Base-by-base conservation (phyloP, 37 sponge, comb jelly and placozoan species). In the Ephydatia muelleri region DNA sequence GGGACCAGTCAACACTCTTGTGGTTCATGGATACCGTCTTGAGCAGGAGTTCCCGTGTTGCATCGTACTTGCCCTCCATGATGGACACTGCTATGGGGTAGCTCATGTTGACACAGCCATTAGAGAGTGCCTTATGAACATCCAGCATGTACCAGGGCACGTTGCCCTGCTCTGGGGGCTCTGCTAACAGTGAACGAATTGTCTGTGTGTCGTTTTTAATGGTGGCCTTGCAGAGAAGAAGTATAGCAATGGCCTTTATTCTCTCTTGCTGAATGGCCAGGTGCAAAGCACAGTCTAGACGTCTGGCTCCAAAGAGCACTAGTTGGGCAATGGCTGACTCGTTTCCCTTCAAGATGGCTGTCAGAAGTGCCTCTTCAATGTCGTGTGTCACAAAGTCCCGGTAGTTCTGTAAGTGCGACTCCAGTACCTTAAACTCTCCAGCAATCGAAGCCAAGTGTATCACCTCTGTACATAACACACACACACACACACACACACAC, bases 191-290 rank as follows among this genome's bases (percentile, higher is more conserved):
- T 14, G 92, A 87, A 33, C 87, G 84, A 12, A 91, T 91, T 14
- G 84, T 65, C 38, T 74, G 84, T 6, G 72, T 76, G 27, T 87
- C 88, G 30, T 81, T 84, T 0, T 68, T 78, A 57, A 88, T 82
- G 68, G 85, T 87, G 28, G 91, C 88, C 78, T 94, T 90, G 80
- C 94, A 94, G 65, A 94, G 88, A 9, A 94, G 88, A 0, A 94
- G 75, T 26, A 88, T 81, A 6, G 91, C 94, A 73, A 94, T 94
- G 31, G 88, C 78, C 65, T 85, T 84, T 26, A 90, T 47, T 14
- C 72, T 69, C 35, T 94, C 94, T 40, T 75, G 91, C 76, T 94
- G 94, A 3, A 90, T 86, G 68, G 94, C 91, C 23, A 94, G 69
- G 68, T 85, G 76, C 1, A 94, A 91, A 37, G 94, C 91, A 57